Base-by-base conservation (phyloP, 2,113 vertebrate species). In the Lates calcarifer region DNA sequence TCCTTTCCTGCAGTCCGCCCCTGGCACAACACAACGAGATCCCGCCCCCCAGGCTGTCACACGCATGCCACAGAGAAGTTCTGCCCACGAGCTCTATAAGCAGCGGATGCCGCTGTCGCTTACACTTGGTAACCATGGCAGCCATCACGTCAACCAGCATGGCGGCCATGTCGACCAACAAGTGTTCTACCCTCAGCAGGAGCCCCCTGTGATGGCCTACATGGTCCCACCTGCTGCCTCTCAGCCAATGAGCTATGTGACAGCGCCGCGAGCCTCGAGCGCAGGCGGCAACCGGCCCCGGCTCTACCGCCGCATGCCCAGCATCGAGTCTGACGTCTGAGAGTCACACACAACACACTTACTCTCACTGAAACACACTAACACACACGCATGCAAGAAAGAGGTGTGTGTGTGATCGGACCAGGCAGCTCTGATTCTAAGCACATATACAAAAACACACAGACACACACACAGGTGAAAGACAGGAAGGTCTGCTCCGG, bases 271-370 rank as follows among this genome's bases (percentile, higher is more conserved):
- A 92, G 96, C 96, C 94, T 94, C 98, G 69, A 99, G 99, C 87
- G 97, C 97, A 77, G 98, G 96, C 91, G 96, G 97, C 94, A 98
- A 98, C 95, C 71, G 93, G 68, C 97, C 98, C 93, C 96, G 97
- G 58, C 95, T 97, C 91, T 98, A 96, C 94, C 98, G 98, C 94
- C 98, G 98, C 95, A 98, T 98, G 96, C 98, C 97, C 94, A 99
- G 98, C 95, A 97, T 99, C 22, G 98, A 99, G 95, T 99, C 98
- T 79, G 98, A 99, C 81, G 98, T 99, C 94, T 99, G 97, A 94
- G 81, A 72, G 70, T 57, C 81, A 33, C 77, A 37, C 72, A 35
- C 49, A 35, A 66, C 81, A 84, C 83, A 68, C 71, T 60, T 33
- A 68, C 64, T 78, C 68, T 88, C 81, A 80, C 81, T 3, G 60